Conservation (phyloP, 2,113 vertebrate species). For the Diphyllodes magnificus region DNA sequence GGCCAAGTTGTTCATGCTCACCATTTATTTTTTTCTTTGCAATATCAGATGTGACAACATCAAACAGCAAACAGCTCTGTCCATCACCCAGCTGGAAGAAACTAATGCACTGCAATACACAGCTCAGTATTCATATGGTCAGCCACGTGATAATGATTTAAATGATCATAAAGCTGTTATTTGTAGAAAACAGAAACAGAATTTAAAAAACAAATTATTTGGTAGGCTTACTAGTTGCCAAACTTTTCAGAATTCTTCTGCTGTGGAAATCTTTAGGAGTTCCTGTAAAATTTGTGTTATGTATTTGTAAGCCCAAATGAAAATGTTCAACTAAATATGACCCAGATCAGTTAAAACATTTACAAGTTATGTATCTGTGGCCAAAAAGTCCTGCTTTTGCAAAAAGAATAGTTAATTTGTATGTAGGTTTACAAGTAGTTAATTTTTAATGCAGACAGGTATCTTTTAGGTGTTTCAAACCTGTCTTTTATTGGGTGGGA, state of each 20-base stretch:
- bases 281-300: neutral
- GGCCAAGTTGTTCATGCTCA: neutral
- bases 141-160: neutral
- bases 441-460: slow-evolving; percentile 38
- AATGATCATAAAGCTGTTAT: neutral
- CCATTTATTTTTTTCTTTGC: neutral
- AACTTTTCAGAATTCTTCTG: neutral
- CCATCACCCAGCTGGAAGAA: neutral
- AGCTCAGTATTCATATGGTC: neutral
- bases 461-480: neutral
- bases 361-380: neutral
- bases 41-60: neutral
- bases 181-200: neutral
- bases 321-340: neutral
- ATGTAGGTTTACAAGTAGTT: neutral
- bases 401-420: neutral
- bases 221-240: neutral
- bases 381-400: neutral
- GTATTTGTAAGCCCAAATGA: neutral
- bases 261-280: neutral
- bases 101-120: neutral
- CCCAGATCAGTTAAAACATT: neutral
- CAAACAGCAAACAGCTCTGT: neutral
- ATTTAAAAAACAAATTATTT: neutral
- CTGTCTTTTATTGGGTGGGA: neutral